A percentile compares a stretch with the other conserved stretches of the same genome.
These are phyloP conservation scores for Tigriopus japonicus DNA, from an alignment of 1,140 invertebrate genomes.

Conservation along the genomic window DNA sequence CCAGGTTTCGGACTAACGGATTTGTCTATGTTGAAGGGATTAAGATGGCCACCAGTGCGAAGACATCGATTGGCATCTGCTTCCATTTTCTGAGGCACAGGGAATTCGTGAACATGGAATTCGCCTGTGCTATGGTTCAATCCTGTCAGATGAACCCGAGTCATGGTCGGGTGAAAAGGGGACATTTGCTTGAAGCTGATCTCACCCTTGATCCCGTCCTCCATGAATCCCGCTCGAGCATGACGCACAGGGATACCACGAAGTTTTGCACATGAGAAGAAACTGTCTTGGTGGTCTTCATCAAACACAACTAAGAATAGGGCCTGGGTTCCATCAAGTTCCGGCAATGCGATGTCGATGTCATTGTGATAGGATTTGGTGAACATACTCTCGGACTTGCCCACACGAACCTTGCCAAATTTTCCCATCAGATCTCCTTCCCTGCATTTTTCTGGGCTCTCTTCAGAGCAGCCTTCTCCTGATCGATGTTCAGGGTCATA, in stretches of 20 bases:
- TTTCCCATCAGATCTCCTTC: conserved; percentile 60
- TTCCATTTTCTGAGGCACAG: conserved; percentile 24
- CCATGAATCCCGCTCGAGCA: conserved; percentile 47
- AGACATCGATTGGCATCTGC: conserved; percentile 25
- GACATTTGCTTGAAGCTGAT: conserved; percentile 59
- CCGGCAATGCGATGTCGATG: conserved; percentile 27
- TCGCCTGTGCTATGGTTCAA: conserved; percentile 28
- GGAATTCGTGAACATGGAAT: conserved; percentile 33
- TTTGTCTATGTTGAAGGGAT: conserved; percentile 29
- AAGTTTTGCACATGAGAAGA: conserved; percentile 64
- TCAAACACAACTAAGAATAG: conserved; percentile 70
- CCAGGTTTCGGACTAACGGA: conserved; percentile 21
- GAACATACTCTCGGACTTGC: conserved; percentile 19
- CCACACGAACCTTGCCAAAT: conserved; percentile 41
- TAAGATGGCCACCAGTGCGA: conserved; percentile 27
- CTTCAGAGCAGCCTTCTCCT: conserved; percentile 26
- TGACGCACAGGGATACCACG: conserved; percentile 23
- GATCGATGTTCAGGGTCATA: conserved; percentile 60
- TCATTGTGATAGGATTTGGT: conserved; percentile 17
- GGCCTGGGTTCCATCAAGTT: conserved; percentile 37
- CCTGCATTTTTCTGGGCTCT: conserved; percentile 25
- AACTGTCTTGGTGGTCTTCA: conserved; percentile 49
- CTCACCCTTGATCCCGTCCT: conserved; percentile 56
- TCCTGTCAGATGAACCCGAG: conserved; percentile 47
- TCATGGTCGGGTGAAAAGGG: conserved; percentile 59